Base-by-base conservation (phyloP, 64 coral and sea anemone genomes). In the Porites lutea region DNA sequence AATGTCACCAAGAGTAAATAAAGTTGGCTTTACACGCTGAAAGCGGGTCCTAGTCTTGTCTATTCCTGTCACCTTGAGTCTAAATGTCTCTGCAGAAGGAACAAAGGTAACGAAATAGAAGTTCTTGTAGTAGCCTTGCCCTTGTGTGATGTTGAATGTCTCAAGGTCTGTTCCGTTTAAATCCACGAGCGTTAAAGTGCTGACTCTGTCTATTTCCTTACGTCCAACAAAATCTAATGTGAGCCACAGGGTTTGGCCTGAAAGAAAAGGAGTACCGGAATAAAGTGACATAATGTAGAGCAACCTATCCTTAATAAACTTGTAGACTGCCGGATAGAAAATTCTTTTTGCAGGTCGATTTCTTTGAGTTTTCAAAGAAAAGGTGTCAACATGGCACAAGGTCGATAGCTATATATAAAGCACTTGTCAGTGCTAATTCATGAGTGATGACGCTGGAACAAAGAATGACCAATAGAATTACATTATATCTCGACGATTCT, bases 1-100 rank as follows among this genome's bases (percentile, higher is more conserved):
- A 4, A 88, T 65, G 16, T 93, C 91, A 15, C 62, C 91, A 20
- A 93, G 59, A 59, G 46, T 79, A 51, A 88, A 93, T 9, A 93
- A 59, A 23, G 75, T 93, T 22, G 91, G 91, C 21, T 93, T 88
- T 3, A 88, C 7, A 12, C 91, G 74, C 23, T 88, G 83, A 37
- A 88, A 93, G 13, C 7, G 46, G 53, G 86, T 79, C 19, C 75
- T 52, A 19, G 59, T 61, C 1, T 78, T 72, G 75, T 93, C 91
- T 12, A 52, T 27, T 52, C 91, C 91, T 62, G 69, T 64, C 15
- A 93, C 50, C 80, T 93, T 76, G 23, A 88, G 51, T 88, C 92
- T 65, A 23, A 93, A 93, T 12, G 44, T 81, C 3, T 65, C 79
- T 65, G 76, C 3, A 7, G 92, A 88, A 2, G 92, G 92, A 78